Evolutionary conservation across 2,797 vertebrate species (phyloP).

Genomic region (Tiaroga cobitis): DNA sequence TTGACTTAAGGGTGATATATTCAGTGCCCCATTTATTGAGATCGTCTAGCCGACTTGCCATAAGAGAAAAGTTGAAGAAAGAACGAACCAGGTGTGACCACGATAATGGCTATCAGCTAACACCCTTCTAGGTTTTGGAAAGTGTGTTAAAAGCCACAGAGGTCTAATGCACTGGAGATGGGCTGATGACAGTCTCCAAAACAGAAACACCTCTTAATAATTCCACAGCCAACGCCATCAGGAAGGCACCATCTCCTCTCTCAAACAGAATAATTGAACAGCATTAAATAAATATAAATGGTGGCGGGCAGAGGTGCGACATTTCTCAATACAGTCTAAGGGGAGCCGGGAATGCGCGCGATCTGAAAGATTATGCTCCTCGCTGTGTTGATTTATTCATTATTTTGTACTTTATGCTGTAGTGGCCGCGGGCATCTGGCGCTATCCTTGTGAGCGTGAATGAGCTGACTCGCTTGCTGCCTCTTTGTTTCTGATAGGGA

Average conservation of each 20-base stretch:
- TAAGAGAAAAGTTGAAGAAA: conserved; percentile 2
- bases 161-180: conserved; percentile 16
- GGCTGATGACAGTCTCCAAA: not conserved
- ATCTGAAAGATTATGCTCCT: conserved; percentile 33
- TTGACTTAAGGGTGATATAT: not conserved
- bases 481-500: conserved; percentile 43
- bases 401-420: conserved; percentile 34
- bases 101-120: conserved; percentile 17
- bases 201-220: conserved; percentile 46
- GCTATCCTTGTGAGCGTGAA: conserved; percentile 6
- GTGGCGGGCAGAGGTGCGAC: conserved; percentile 47
- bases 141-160: conserved; percentile 46
- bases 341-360: conserved; percentile 18
- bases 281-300: conserved; percentile 59
- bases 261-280: conserved; percentile 58
- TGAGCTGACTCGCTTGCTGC: conserved; percentile 12
- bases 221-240: conserved; percentile 39
- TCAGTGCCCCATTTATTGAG: not conserved
- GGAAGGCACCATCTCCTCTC: conserved; percentile 27
- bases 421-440: conserved; percentile 19
- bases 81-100: conserved; percentile 28
- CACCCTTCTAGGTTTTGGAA: conserved; percentile 25
- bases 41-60: not conserved
- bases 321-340: conserved; percentile 11
- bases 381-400: conserved; percentile 40